Base-by-base conservation (phyloP, 2,113 vertebrate species). In the Tragelaphus scriptus region DNA sequence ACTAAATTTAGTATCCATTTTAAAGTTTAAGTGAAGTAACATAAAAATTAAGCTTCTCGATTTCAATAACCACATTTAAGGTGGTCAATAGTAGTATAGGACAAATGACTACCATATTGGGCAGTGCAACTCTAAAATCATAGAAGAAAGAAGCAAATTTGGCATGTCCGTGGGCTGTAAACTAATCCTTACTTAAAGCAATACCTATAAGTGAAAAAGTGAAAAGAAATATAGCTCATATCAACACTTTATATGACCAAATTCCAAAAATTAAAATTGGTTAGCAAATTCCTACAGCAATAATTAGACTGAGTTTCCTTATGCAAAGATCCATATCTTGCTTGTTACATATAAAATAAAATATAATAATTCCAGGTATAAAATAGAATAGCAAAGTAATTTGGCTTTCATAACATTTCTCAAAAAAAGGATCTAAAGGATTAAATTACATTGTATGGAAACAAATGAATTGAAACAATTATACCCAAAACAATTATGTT, bases 381-480 rank as follows among this genome's bases (percentile, higher is more conserved):
- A 93, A n/a, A 21, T 44, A 92, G 17, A 19, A 56, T 30, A 90
- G 25, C 32, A 96, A 96, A 93, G 53, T 80, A 88, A 96, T 88
- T 59, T 96, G 47, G 15, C 36, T 81, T 96, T 96, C 58, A 90
- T 81, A 49, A 28, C 2, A 51, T 59, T 91, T 90, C 7, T 85
- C n/a, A 71, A 17, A 68, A 23, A 90, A 92, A 32, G 9, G 7
- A 2, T 49, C 51, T 71, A 36, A 82, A 96, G 71, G 32, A 77
- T 92, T 91, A 85, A 81, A 51, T 90, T 86, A 1, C 32, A 79
- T 28, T 82, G 23, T 55, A 86, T 53, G 59, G 16, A 89, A 94
- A 59, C 28, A 81, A 84, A 68, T 44, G 68, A 94, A 92, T 25
- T 91, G 51, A 84, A 91, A 92, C 59, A 90, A 28, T 68, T 55